Evolutionary conservation across 2,888 invertebrate genomes (phyloP).

Genomic region (Tinea pellionella): DNA sequence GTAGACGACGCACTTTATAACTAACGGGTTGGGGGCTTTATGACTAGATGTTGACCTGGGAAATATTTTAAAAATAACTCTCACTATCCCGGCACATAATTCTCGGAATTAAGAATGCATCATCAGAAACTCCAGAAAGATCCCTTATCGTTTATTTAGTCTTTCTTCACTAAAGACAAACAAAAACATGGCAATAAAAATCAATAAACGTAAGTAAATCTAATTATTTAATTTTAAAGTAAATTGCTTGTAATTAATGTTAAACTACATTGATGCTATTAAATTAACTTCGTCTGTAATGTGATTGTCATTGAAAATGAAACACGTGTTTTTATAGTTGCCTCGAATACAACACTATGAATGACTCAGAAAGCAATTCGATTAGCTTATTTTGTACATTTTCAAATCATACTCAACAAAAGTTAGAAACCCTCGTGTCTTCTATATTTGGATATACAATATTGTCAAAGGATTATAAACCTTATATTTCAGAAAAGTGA

Average conservation of each 20-base stretch:
- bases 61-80: too few relatives aligned
- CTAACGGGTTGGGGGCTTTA: slow-evolving; percentile 3
- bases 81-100: too few relatives aligned
- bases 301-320: background rate
- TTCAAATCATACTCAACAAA: background rate
- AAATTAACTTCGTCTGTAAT: background rate
- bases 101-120: too few relatives aligned
- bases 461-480: background rate
- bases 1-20: slow-evolving; percentile 24
- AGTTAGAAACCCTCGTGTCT: background rate
- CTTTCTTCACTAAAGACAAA: too few relatives aligned
- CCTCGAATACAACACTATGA: background rate
- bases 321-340: background rate
- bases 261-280: too few relatives aligned
- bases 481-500: background rate
- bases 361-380: background rate
- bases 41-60: too few relatives aligned
- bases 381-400: background rate
- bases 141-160: too few relatives aligned
- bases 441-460: background rate
- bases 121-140: too few relatives aligned
- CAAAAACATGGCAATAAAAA: too few relatives aligned
- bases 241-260: too few relatives aligned
- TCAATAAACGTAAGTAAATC: too few relatives aligned
- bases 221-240: too few relatives aligned